Base-by-base conservation (phyloP, 2,888 invertebrate species). In the Tetropium fuscum region DNA sequence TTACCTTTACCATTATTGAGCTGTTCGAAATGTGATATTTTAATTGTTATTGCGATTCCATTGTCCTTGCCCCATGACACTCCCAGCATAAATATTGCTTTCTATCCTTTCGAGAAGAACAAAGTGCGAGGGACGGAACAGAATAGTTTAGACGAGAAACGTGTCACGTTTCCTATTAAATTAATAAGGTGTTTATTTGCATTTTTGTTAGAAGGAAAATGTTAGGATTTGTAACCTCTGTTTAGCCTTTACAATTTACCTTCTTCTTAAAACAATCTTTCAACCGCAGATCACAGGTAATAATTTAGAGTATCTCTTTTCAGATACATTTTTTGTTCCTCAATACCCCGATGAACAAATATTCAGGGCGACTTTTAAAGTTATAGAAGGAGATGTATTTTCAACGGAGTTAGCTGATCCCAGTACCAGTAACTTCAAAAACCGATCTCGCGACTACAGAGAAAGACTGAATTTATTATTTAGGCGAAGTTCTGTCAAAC, bases 351-450 rank as follows among this genome's bases (percentile, higher is more conserved):
- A 90, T 74, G 92, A 93, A 78, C 90, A 93, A 80, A 87, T 93
- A 56, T 95, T 93, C 82, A 86, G 93, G 63, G 95, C 91, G 32
- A 90, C 90, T 58, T 92, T 95, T 80, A 87, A 89, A 69, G 89
- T 94, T 60, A 83, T 83, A 47, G 84, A 86, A 59, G 89, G 90
- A 7, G 91, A 93, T 73, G 86, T 84, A n/a, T 91, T 91, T 85
- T 84, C 86, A 38, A 81, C 86, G 70, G 88, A 88, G 64, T 82
- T 91, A 70, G 87, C 89, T 32, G 87, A 90, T 81, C 86, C 90
- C 60, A 86, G 86, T 47, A 89, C 88, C 43, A 84, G 86, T 73
- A 85, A 86, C 58, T 95, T 94, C 83, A 87, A 88, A 78, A 87
- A 89, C 66, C 87, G 89, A 73, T 88, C 94, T 48, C 84, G 88